Conservation (phyloP, 2,888 invertebrate genomes). For the Athalia cordata region DNA sequence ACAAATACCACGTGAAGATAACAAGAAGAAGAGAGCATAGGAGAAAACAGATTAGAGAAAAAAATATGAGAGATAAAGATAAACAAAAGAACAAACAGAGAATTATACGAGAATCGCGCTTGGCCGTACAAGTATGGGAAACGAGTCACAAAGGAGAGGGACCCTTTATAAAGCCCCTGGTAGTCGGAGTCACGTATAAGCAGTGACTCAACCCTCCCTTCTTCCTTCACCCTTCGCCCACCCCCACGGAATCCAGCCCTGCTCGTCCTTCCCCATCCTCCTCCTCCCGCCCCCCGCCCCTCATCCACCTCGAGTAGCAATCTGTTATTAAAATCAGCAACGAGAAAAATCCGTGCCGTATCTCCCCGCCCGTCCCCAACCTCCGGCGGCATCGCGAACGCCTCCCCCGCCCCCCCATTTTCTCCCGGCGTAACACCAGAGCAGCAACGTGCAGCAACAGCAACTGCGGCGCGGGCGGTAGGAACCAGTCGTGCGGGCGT, state of each 20-base stretch:
- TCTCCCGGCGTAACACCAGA: constrained; percentile 1
- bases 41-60: not conserved
- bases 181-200: constrained; percentile 68
- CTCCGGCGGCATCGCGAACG: constrained; percentile 45
- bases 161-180: constrained; percentile 42
- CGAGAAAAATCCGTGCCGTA: constrained; percentile 74
- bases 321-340: constrained; percentile 74
- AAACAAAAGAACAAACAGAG: constrained; percentile 32
- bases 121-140: constrained; percentile 26
- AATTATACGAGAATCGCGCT: not conserved
- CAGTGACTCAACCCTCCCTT: constrained; percentile 66
- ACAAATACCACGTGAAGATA: not conserved
- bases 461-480: not conserved
- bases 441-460: not conserved
- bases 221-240: constrained; percentile 45
- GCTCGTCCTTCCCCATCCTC: constrained; percentile 47
- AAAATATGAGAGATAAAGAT: constrained; percentile 4
- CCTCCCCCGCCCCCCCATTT: constrained; percentile 41
- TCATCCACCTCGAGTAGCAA: constrained; percentile 58
- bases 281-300: constrained; percentile 42
- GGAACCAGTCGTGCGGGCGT: constrained; percentile 60
- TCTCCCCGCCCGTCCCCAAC: constrained; percentile 60
- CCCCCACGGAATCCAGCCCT: constrained; percentile 18
- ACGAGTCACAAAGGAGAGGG: constrained; percentile 14
- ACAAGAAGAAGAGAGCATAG: not conserved